Conservation (phyloP, 2,888 invertebrate species). For the Seira ritae region DNA sequence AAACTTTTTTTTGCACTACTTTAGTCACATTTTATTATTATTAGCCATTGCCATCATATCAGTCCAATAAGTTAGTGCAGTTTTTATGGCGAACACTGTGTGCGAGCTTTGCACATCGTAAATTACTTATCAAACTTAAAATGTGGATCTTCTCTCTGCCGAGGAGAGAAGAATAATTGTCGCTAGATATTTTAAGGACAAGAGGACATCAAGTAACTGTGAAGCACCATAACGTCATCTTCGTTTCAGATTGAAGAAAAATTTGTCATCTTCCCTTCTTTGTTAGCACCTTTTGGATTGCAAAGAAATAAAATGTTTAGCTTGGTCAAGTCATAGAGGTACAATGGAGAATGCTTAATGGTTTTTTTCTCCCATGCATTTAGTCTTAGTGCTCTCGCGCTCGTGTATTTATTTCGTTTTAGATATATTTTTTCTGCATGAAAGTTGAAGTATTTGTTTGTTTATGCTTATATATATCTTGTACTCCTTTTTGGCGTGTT, state of each 20-base stretch:
- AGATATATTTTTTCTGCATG: neutral
- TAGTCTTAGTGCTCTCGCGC: neutral
- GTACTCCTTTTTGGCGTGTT: neutral
- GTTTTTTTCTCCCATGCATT: too few species aligned
- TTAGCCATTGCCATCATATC: neutral
- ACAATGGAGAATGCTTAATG: neutral
- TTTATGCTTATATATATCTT: conserved; percentile 27
- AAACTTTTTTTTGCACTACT: neutral
- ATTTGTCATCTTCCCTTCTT: neutral
- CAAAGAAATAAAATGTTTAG: neutral
- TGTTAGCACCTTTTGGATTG: conserved; percentile 16
- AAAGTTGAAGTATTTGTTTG: conserved; percentile 40
- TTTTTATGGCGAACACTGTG: neutral
- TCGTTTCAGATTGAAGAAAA: conserved; percentile 17
- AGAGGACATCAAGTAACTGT: too few species aligned
- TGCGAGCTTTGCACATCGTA: too few species aligned
- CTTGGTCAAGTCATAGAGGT: too few species aligned
- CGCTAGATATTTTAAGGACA: too few species aligned
- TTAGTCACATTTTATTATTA: neutral
- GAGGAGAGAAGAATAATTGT: too few species aligned
- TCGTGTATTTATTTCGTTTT: neutral
- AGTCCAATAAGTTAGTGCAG: neutral
- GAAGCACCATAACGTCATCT: neutral
- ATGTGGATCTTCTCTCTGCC: too few species aligned
- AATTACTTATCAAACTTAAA: too few species aligned